Evolutionary conservation across 2,113 vertebrate species (phyloP), one percentile per base, ranked within the genome.

Genomic region (Zootoca vivipara): DNA sequence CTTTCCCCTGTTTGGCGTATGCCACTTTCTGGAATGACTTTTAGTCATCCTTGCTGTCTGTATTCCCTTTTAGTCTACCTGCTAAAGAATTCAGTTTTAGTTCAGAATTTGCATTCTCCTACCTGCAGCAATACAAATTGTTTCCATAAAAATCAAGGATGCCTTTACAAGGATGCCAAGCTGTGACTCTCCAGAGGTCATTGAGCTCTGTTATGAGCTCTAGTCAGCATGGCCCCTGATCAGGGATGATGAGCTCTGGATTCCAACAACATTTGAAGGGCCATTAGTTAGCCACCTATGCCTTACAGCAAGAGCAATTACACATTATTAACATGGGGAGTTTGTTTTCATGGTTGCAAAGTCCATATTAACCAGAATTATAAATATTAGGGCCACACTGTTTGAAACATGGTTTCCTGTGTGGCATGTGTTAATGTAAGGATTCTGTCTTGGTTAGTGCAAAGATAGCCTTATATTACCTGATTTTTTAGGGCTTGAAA

Each of bases 401-500:
- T 46, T n/a, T 83, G 38, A 40, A 70, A 18, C 38, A n/a, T 30
- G 7, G 13, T 35, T 83, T 18, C 9, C 7, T 52, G 28, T 83
- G 38, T n/a, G 40, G 26, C 82, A 83, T 70, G 65, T 42, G 13
- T 70, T 2, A n/a, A n/a, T 33, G 40, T 70, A 38, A 83, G 13
- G 38, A 70, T 65, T 64, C 22, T n/a, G 10, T 73, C 33, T 85
- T 62, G 38, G 56, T 38, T 52, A 58, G 52, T 18, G 72, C 52
- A 35, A 56, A 73, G 30, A 73, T 56, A 58, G 30, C 10, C n/a
- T 85, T 74, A 30, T 7, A 77, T 77, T 30, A 62, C 83, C 70
- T 85, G 83, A 73, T 74, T 73, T 12, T 12, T 74, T 62, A 74
- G 52, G 69, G 56, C 35, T 40, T 85, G 83, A 85, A 85, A 75